phyloP scores from a whole-genome alignment of 2,113 vertebrate genomes.

The Lampris megalopsis region DNA sequence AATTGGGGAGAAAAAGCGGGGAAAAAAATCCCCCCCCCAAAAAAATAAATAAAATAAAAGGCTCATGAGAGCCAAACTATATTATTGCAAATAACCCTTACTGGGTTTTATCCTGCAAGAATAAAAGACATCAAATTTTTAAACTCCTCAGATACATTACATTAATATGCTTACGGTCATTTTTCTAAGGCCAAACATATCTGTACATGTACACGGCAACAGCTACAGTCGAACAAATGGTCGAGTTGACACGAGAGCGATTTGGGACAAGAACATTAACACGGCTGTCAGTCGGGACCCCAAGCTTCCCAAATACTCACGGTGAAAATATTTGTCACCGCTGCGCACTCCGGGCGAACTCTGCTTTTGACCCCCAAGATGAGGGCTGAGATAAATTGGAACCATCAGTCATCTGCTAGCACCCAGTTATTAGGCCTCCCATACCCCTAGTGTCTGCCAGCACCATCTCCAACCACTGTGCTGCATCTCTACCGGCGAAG shows the following conservation, averaged over 20 bases:
- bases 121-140: no score
- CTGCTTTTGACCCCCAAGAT: constrained; percentile 57
- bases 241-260: not conserved
- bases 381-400: constrained; percentile 48
- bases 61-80: no score
- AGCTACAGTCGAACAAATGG: no score
- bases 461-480: constrained; percentile 43
- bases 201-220: no score
- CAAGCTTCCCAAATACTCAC: not conserved
- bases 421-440: constrained; percentile 53
- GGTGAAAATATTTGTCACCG: constrained; percentile 36
- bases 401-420: constrained; percentile 72
- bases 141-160: no score
- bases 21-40: no score
- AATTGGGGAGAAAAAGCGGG: no score
- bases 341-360: constrained; percentile 43
- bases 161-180: no score
- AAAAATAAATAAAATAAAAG: no score
- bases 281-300: not conserved
- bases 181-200: no score
- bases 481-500: constrained; percentile 52
- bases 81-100: no score
- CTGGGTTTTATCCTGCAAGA: no score
- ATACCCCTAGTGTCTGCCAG: constrained; percentile 55
- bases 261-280: not conserved